phyloP scores from a whole-genome alignment of 2,797 vertebrate species.

The Gephyroberyx darwinii region DNA sequence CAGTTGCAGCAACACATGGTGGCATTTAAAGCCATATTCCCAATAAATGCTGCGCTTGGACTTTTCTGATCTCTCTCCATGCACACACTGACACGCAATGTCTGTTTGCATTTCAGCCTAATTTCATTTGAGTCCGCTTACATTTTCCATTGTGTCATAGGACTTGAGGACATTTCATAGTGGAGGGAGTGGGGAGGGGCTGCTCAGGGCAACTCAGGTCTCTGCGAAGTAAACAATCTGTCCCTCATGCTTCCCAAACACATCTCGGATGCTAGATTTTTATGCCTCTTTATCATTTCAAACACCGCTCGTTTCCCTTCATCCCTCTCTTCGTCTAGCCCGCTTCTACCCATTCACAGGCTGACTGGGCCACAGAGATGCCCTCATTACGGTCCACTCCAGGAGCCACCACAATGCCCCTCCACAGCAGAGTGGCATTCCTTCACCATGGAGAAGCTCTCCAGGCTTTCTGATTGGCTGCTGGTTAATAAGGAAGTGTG shows the following conservation, averaged over 20 bases:
- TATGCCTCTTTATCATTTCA: conserved; percentile 47
- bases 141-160: conserved; percentile 72
- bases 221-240: conserved; percentile 52
- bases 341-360: conserved; percentile 60
- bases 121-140: conserved; percentile 59
- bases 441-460: conserved; percentile 77
- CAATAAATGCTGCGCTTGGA: conserved; percentile 62
- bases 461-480: conserved; percentile 68
- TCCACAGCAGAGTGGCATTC: conserved; percentile 73
- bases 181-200: conserved; percentile 17
- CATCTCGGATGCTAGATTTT: conserved; percentile 39
- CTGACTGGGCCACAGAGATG: conserved; percentile 60
- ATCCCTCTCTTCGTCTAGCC: conserved; percentile 25
- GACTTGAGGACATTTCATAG: conserved; percentile 42
- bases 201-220: background rate
- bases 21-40: conserved; percentile 74
- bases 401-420: conserved; percentile 68
- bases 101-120: conserved; percentile 67
- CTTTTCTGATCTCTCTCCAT: conserved; percentile 44
- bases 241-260: conserved; percentile 31
- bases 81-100: conserved; percentile 62
- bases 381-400: conserved; percentile 70
- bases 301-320: conserved; percentile 24
- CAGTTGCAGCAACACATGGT: conserved; percentile 77
- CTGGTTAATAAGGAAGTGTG: conserved; percentile 70